Percentiles rank a stretch among this genome's conserved stretches.
Conservation (phyloP, 2,797 vertebrate genomes). For the Schizothorax lantsangensis region DNA sequence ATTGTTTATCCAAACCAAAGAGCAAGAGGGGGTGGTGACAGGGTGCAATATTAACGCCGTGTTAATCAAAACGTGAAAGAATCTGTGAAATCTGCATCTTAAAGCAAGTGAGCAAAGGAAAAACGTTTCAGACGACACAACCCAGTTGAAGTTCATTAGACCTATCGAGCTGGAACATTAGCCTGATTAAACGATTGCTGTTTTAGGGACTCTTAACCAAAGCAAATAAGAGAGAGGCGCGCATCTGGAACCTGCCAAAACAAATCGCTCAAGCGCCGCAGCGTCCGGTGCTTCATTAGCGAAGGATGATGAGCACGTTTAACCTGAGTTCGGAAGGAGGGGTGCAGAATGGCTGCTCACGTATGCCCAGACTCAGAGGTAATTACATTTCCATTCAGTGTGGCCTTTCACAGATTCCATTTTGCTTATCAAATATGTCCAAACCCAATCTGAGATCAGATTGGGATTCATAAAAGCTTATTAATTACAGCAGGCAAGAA, state of each 20-base stretch:
- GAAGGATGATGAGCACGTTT: conserved; percentile 55
- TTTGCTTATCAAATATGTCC: conserved; percentile 78
- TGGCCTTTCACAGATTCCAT: conserved; percentile 71
- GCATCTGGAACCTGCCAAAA: conserved; percentile 73
- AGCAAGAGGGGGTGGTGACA: background rate
- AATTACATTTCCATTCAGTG: conserved; percentile 78
- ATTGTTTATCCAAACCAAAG: conserved; percentile 25
- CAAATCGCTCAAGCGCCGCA: conserved; percentile 66
- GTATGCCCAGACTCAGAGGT: conserved; percentile 65
- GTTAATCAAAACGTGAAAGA: conserved; percentile 30
- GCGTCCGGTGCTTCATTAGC: conserved; percentile 44
- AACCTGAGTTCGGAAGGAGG: conserved; percentile 69
- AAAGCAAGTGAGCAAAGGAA: conserved; percentile 1
- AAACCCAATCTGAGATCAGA: conserved; percentile 77
- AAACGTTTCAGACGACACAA: conserved; percentile 25
- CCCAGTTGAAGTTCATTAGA: conserved; percentile 55
- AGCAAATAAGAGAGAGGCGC: conserved; percentile 64
- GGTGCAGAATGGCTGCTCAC: conserved; percentile 38
- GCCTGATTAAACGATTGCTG: conserved; percentile 74
- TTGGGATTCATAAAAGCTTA: conserved; percentile 78
- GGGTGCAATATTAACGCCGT: background rate
- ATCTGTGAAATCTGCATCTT: conserved; percentile 17
- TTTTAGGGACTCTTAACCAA: conserved; percentile 69
- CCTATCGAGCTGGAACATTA: conserved; percentile 71
- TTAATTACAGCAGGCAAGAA: conserved; percentile 79